Evolutionary conservation across 2,113 vertebrate genomes (phyloP), one percentile per base, ranked within the genome.

Genomic region (Peromyscus californicus): DNA sequence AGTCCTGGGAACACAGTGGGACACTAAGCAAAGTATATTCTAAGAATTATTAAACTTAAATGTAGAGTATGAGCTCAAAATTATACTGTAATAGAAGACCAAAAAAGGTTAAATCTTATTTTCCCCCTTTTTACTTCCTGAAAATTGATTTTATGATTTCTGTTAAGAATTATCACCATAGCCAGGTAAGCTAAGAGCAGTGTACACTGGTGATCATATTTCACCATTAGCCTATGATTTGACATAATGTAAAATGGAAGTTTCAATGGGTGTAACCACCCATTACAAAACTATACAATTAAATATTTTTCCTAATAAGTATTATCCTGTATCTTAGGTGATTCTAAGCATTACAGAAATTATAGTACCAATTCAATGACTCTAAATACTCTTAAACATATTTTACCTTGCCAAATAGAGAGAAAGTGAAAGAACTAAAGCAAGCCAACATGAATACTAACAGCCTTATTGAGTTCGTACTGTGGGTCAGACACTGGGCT

Each of bases 281-380:
- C 63, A 95, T 93, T 96, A 97, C n/a, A 93, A 93, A 96, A 93
- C 93, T 84, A 89, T n/a, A 90, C 36, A 95, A 96, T 96, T 93
- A 94, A 90, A 90, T 94, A 89, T 65, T 95, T 94, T 51, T 90
- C 42, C 78, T 94, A 69, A 45, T 94, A 97, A 83, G 80, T 63
- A 88, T 95, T 94, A 94, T 96, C 19, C 45, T 61, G 70, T 87
- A 96, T 21, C 63, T 87, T 29, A 75, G 63, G 86, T 72, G 63
- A 93, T 69, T 94, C 39, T 36, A 96, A 97, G 89, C 69, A 78
- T 96, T 96, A 94, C 87, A 96, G 19, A 96, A 95, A 96, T n/a
- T 83, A 26, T 65, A 90, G 61, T 59, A 91, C 92, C 95, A 95
- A 89, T 96, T 90, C 88, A 95, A 82, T 74, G 90, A 88, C 45